Percentiles rank a stretch among this genome's conserved stretches.
Evolutionary conservation across 2,113 vertebrate species (phyloP).

Genomic region (Eidolon helvum): DNA sequence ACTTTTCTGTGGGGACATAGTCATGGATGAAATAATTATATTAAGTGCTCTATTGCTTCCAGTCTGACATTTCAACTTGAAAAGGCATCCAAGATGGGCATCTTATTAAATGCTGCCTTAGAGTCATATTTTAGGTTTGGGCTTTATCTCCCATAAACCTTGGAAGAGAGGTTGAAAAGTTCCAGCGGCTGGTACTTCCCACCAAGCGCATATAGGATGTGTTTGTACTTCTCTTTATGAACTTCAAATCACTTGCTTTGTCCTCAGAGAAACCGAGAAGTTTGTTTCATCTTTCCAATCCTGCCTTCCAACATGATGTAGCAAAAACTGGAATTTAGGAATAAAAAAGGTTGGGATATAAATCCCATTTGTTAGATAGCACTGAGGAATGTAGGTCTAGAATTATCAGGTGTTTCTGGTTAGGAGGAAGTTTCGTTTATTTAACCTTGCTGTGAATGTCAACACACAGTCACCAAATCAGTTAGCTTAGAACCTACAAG

Average conservation of each 20-base stretch:
- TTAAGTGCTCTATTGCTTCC: neutral
- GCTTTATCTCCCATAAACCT: constrained; percentile 17
- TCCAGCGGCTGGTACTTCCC: neutral
- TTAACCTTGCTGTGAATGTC: neutral
- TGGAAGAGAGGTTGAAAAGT: constrained; percentile 33
- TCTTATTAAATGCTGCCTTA: neutral
- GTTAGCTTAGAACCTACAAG: constrained; percentile 69
- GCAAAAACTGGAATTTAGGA: neutral
- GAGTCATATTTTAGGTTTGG: neutral
- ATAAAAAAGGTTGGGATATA: neutral
- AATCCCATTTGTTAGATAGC: neutral
- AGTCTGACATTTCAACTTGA: neutral
- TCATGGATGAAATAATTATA: neutral
- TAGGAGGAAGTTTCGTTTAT: constrained; percentile 17
- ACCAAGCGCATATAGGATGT: neutral
- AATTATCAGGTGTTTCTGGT: neutral
- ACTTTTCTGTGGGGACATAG: neutral
- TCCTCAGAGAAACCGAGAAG: neutral
- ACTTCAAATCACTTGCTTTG: neutral
- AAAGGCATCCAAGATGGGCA: neutral
- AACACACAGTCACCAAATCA: constrained; percentile 56
- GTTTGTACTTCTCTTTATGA: neutral
- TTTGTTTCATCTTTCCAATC: neutral
- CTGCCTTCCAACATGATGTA: neutral
- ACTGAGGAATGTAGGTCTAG: neutral